These are phyloP conservation scores for Myoxocephalus aenaeus DNA, from an alignment of 2,797 vertebrate species.

Conservation along the genomic window DNA sequence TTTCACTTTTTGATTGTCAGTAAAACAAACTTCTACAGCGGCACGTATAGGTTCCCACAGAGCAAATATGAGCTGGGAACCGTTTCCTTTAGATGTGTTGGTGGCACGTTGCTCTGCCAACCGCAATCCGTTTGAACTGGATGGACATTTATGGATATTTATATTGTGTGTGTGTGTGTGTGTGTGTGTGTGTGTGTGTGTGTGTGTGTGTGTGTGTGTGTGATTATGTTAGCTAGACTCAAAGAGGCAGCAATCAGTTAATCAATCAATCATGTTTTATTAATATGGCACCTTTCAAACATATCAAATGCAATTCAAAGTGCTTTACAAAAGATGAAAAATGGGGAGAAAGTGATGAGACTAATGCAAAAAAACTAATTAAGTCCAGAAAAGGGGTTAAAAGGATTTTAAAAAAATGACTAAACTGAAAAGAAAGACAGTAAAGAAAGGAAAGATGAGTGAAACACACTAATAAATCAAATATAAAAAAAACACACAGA, in stretches of 20 bases:
- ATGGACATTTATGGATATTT: background rate
- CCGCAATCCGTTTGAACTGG: background rate
- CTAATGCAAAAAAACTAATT: background rate
- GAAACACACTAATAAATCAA: background rate
- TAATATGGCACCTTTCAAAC: background rate
- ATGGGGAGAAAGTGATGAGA: background rate
- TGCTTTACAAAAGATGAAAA: background rate
- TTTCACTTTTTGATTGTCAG: slow-evolving; percentile 2
- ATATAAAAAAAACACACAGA: background rate
- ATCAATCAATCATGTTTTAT: background rate
- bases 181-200: background rate
- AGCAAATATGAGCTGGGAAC: background rate
- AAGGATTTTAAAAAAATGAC: background rate
- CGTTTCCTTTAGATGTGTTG: background rate
- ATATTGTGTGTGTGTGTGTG: background rate
- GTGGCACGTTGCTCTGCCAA: slow-evolving; percentile 9
- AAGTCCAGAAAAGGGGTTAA: too few species aligned
- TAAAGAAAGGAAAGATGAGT: background rate
- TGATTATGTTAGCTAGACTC: background rate
- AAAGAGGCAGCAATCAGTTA: background rate
- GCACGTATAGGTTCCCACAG: background rate
- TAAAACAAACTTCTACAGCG: background rate
- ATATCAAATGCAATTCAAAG: background rate
- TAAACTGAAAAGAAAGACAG: too few species aligned
- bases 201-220: background rate